Evolutionary conservation across 30 jellyfish, hydroid and myxozoan species (phyloP).

Genomic region (Aurelia sp.): DNA sequence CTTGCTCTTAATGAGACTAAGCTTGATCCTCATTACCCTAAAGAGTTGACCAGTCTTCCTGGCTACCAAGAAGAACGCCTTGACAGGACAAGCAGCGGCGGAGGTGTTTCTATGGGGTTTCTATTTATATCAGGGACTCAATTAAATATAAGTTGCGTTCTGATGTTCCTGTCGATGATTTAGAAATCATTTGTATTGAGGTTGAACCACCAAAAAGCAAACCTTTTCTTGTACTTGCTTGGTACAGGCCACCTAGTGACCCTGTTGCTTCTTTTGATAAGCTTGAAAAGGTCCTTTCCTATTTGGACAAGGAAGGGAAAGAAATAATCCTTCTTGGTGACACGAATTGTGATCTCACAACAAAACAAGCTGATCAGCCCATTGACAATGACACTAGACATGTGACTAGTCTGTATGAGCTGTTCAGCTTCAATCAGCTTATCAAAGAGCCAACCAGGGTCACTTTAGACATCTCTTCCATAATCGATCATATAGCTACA

Average conservation of each 20-base stretch:
- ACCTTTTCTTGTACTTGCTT: too few species aligned
- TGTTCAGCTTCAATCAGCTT: conserved; percentile 4
- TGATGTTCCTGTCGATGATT: not conserved
- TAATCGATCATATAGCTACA: too few species aligned
- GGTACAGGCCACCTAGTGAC: too few species aligned
- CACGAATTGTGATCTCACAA: conserved; percentile 11
- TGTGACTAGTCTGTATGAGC: not conserved
- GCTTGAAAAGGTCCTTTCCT: too few species aligned
- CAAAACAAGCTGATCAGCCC: conserved; percentile 3
- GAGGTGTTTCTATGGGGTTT: too few species aligned
- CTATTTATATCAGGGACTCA: conserved; percentile 3
- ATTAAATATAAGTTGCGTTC: not conserved
- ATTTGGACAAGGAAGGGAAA: not conserved
- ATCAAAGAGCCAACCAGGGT: not conserved
- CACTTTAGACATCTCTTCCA: too few species aligned
- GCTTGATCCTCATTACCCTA: too few species aligned
- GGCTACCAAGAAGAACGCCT: conserved; percentile 1
- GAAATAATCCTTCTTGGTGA: conserved; percentile 20
- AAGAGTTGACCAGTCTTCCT: not conserved
- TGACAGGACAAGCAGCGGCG: not conserved
- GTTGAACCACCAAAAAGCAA: too few species aligned
- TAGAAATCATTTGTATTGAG: too few species aligned
- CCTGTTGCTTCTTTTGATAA: too few species aligned
- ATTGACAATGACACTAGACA: not conserved
- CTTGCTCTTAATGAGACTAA: too few species aligned